A percentile compares a stretch with the other conserved stretches of the same genome.
Conservation (phyloP, 2,888 invertebrate species). For the Phyto melanocephala region DNA sequence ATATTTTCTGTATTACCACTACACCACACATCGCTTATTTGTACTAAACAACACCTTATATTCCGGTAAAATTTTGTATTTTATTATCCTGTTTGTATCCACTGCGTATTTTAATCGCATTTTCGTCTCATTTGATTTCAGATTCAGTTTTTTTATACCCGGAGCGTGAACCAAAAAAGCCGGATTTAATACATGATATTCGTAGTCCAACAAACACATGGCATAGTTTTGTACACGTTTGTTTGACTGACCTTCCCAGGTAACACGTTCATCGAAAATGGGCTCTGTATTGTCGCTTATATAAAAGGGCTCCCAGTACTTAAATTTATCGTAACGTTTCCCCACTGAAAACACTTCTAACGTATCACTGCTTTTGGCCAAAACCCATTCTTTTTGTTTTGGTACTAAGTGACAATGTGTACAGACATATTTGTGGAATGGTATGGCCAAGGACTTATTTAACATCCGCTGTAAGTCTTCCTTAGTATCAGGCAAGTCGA, state of each 20-base stretch:
- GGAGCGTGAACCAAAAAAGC: slow-evolving; percentile 93
- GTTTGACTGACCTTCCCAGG: slow-evolving; percentile 90
- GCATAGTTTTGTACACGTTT: slow-evolving; percentile 86
- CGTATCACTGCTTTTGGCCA: slow-evolving; percentile 17
- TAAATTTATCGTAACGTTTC: slow-evolving; percentile 84
- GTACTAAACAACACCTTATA: slow-evolving; percentile 88
- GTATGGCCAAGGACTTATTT: slow-evolving; percentile 60
- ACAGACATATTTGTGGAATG: slow-evolving; percentile 68
- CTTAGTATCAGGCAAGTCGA: slow-evolving; percentile 69
- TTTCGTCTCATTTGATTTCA: slow-evolving; percentile 80
- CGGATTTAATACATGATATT: slow-evolving; percentile 92
- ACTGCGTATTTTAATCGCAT: slow-evolving; percentile 81
- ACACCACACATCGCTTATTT: slow-evolving; percentile 75
- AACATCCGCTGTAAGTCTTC: slow-evolving; percentile 67
- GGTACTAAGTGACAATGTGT: slow-evolving; percentile 68
- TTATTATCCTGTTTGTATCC: slow-evolving; percentile 81
- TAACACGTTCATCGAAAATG: slow-evolving; percentile 91
- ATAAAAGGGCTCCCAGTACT: slow-evolving; percentile 94
- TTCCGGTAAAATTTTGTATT: slow-evolving; percentile 87
- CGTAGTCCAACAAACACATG: slow-evolving; percentile 91
- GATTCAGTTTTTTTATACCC: slow-evolving; percentile 88
- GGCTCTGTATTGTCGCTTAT: slow-evolving; percentile 93
- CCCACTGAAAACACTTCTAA: slow-evolving; percentile 83
- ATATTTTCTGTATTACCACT: too few species aligned
- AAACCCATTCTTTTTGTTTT: slow-evolving; percentile 65